Base-by-base conservation (phyloP, 2,113 vertebrate genomes). In the Ictalurus punctatus region DNA sequence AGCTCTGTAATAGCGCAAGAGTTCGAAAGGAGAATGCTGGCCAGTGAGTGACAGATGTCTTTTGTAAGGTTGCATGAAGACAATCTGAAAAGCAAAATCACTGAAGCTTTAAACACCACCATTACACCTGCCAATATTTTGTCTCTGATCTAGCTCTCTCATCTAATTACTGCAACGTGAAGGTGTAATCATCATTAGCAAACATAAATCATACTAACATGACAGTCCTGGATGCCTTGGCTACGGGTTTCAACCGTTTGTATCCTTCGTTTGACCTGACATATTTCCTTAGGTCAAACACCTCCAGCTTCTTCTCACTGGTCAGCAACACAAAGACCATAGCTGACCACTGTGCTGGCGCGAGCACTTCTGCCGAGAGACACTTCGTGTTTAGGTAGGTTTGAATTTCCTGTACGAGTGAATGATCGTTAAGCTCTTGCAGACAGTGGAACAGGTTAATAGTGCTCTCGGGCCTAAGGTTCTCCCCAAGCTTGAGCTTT, bases 261-360 rank as follows among this genome's bases (percentile, higher is more conserved):
- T 69, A 86, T 44, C 89, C 86, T 9, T 78, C 71, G 30, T 90
- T 61, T 76, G 89, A 87, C 80, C 34, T 78, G 6, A 87, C 37
- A 21, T 84, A 87, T 48, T 90, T 84, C 8, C 85, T 48, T 8
- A 90, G 74, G 25, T 90, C 89, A 87, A 90, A 90, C 61, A 87
- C 63, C 37, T 90, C 89, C 85, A 90, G 48, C 37, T 71, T 71
- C 44, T 83, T n/a, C 27, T 87, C 85, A 63, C 48, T 79, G 40
- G 89, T 87, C 44, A 90, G 80, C 89, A 87, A 76, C 44, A 90
- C 89, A 58, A 90, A 90, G 44, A 84, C 89, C 30, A 90, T 44
- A 84, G 89, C 89, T 3, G 89, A 90, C 89, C 89, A 90, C 48
- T 79, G 89, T 23, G 80, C 89, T 48, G 82, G 80, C 16, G 89